Percentiles rank a stretch among this genome's conserved stretches.
Evolutionary conservation across 2,797 vertebrate species (phyloP).

Genomic region (Tamandua tetradactyla): DNA sequence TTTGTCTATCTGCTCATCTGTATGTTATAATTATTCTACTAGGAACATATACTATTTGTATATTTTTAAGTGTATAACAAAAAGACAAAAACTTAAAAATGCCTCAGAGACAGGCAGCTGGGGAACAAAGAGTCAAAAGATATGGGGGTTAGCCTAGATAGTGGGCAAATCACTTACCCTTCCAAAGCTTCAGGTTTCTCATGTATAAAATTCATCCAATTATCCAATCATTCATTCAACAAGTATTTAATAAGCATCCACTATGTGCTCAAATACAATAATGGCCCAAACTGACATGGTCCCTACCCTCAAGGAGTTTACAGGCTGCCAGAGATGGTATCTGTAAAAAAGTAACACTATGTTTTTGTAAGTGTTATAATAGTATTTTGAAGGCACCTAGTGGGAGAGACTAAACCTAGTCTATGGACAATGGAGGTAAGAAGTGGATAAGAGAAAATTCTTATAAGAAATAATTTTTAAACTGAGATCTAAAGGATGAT

Average conservation of each 20-base stretch:
- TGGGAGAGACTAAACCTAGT: neutral
- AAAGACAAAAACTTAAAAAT: neutral
- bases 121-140: neutral
- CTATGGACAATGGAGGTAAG: neutral
- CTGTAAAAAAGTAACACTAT: neutral
- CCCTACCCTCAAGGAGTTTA: neutral
- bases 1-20: neutral
- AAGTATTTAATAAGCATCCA: slow-evolving; percentile 8
- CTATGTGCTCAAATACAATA: neutral
- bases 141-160: neutral
- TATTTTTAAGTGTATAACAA: neutral
- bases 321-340: neutral
- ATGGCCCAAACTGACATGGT: neutral
- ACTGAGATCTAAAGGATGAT: neutral
- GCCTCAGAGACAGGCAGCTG: neutral
- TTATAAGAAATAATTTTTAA: slow-evolving; percentile 27
- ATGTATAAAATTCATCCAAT: neutral
- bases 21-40: slow-evolving; percentile 33
- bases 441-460: slow-evolving; percentile 29
- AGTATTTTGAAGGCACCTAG: neutral
- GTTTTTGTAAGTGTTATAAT: neutral
- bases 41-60: slow-evolving; percentile 11
- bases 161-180: neutral
- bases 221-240: neutral
- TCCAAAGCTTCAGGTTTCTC: neutral